Percentiles rank a stretch among this genome's conserved stretches.
These are phyloP conservation scores for Threskiornis aethiopicus DNA, from an alignment of 2,797 vertebrate genomes.

Conservation along the genomic window DNA sequence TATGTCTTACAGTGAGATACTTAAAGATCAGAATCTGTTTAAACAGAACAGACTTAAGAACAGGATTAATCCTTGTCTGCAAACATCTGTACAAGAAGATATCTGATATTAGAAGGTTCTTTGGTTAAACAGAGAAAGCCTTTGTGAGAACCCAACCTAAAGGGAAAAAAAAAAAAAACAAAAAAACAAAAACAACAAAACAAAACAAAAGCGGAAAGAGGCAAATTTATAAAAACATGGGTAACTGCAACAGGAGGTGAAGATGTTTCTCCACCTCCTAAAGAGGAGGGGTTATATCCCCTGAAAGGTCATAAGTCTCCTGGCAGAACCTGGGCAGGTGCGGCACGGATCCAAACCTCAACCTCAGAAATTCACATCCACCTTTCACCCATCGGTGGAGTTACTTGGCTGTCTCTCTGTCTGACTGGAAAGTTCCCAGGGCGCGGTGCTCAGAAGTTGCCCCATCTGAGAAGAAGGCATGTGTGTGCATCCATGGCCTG, in stretches of 20 bases:
- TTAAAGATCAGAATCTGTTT: conserved; percentile 14
- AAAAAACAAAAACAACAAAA: too few species aligned
- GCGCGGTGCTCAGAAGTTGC: neutral
- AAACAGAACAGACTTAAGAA: neutral
- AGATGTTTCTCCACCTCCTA: neutral
- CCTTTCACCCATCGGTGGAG: fast-evolving
- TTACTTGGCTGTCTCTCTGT: neutral
- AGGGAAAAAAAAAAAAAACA: neutral
- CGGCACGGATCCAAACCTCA: neutral
- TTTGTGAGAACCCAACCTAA: fast-evolving
- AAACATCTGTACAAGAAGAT: neutral
- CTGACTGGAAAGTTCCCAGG: neutral
- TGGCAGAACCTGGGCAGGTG: neutral
- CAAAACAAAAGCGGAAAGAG: neutral
- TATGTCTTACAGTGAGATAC: neutral
- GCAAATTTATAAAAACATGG: neutral
- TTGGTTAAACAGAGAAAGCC: neutral
- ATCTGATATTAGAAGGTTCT: neutral
- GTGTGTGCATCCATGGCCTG: neutral
- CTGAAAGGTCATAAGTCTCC: neutral
- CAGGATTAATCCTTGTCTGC: neutral
- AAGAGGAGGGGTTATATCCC: neutral
- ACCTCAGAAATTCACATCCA: neutral
- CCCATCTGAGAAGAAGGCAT: neutral
- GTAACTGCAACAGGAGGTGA: neutral